A percentile compares a stretch with the other conserved stretches of the same genome.
Evolutionary conservation across 2,888 invertebrate genomes (phyloP).

Genomic region (Villa cingulata): DNA sequence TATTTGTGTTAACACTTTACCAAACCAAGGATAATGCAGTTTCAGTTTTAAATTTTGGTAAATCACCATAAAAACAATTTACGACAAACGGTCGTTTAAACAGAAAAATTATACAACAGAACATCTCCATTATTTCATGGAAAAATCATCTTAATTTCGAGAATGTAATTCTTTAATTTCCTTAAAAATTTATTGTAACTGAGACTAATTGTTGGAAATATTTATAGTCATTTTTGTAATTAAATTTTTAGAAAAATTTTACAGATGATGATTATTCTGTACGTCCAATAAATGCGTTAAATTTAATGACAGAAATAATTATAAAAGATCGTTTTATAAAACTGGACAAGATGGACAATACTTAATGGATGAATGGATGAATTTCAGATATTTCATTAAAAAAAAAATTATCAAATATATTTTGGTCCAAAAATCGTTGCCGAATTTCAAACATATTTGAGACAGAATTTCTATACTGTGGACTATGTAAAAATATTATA

Average conservation of each 20-base stretch:
- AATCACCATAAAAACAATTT: too few relatives aligned
- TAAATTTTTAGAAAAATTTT: background rate
- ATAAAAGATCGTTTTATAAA: background rate
- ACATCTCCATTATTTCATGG: too few relatives aligned
- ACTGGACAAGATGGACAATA: background rate
- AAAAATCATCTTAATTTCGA: too few relatives aligned
- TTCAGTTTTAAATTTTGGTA: too few relatives aligned
- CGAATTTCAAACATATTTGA: constrained; percentile 3
- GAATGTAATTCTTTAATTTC: too few relatives aligned
- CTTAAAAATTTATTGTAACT: too few relatives aligned
- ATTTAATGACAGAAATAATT: background rate
- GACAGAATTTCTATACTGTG: background rate
- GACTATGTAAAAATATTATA: background rate
- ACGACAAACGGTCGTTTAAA: too few relatives aligned
- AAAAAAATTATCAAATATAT: constrained; percentile 1
- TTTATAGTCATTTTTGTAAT: too few relatives aligned
- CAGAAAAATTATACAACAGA: too few relatives aligned
- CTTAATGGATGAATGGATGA: background rate
- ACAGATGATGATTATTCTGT: background rate
- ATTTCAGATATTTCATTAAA: constrained; percentile 3
- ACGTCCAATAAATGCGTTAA: background rate
- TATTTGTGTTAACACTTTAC: too few relatives aligned
- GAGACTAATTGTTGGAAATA: too few relatives aligned
- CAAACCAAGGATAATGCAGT: too few relatives aligned
- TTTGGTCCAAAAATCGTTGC: constrained; percentile 3